phyloP scores from a whole-genome alignment of 2,888 invertebrate genomes.

The Conistra vaccinii region DNA sequence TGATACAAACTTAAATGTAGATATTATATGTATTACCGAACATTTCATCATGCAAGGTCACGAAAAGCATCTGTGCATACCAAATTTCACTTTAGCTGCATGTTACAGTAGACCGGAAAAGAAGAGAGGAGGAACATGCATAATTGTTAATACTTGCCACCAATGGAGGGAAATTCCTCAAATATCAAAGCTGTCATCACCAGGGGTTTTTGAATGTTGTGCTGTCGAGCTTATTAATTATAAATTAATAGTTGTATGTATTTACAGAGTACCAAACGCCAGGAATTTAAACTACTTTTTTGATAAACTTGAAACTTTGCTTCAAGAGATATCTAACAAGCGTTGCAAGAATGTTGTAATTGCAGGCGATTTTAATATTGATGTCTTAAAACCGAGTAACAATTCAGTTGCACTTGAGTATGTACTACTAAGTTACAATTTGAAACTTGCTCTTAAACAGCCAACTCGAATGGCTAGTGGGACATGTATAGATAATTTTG shows the following conservation, averaged over 20 bases:
- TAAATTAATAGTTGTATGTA: neutral
- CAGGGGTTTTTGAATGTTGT: neutral
- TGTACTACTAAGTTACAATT: too few relatives aligned
- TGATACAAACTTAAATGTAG: neutral
- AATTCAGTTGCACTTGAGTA: too few relatives aligned
- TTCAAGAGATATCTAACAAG: neutral
- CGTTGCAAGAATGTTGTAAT: slow-evolving; percentile 1
- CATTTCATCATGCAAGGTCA: neutral
- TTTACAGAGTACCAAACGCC: slow-evolving; percentile 2
- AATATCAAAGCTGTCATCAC: neutral
- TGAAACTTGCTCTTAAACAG: too few relatives aligned
- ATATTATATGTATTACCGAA: neutral
- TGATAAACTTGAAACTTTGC: neutral
- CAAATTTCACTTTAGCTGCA: neutral
- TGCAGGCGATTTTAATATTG: neutral
- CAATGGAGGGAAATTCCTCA: slow-evolving; percentile 1
- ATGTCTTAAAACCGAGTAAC: too few relatives aligned
- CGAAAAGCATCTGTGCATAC: neutral
- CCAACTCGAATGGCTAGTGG: too few relatives aligned
- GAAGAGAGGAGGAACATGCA: neutral
- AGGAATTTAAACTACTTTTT: slow-evolving; percentile 3
- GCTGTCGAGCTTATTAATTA: too few relatives aligned
- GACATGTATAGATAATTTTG: too few relatives aligned
- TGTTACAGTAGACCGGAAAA: neutral
- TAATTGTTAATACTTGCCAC: neutral